Evolutionary conservation across 92 coral and sea anemone species (phyloP).

Genomic region (Siderastrea siderea): DNA sequence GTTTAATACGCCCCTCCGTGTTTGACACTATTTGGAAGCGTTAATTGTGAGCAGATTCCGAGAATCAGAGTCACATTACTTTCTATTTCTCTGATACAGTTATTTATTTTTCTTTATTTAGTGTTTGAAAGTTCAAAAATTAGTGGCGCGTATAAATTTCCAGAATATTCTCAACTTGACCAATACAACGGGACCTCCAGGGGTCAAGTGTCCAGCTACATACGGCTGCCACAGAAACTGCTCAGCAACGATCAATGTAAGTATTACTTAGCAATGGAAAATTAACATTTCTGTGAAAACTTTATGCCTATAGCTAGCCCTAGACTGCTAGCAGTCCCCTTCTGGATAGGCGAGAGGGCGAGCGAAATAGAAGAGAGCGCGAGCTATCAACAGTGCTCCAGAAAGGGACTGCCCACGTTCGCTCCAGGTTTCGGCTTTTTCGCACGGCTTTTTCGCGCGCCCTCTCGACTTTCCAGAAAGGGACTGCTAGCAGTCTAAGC

Average conservation of each 20-base stretch:
- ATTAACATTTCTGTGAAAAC: too few species aligned
- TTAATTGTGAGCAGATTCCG: background rate
- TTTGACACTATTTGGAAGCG: background rate
- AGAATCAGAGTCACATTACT: background rate
- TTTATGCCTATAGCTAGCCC: too few species aligned
- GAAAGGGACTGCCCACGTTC: too few species aligned
- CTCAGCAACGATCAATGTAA: conserved; percentile 37
- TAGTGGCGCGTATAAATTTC: conserved; percentile 18
- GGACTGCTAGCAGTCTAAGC: too few species aligned
- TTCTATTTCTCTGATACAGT: background rate
- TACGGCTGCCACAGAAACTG: conserved; percentile 55
- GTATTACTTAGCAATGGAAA: background rate
- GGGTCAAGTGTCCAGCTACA: conserved; percentile 21
- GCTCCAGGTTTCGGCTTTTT: too few species aligned
- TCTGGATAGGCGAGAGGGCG: too few species aligned
- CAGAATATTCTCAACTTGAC: background rate
- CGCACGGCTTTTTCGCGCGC: too few species aligned
- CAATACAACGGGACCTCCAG: background rate
- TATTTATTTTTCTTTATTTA: background rate
- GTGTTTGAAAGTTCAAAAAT: conserved; percentile 22
- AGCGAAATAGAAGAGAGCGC: too few species aligned
- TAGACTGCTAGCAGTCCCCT: too few species aligned
- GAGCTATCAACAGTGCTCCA: too few species aligned
- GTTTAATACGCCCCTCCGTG: too few species aligned
- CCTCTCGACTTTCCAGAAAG: too few species aligned